Evolutionary conservation across 2,113 vertebrate genomes (phyloP), one percentile per base, ranked within the genome.

Genomic region (Festucalex cinctus): DNA sequence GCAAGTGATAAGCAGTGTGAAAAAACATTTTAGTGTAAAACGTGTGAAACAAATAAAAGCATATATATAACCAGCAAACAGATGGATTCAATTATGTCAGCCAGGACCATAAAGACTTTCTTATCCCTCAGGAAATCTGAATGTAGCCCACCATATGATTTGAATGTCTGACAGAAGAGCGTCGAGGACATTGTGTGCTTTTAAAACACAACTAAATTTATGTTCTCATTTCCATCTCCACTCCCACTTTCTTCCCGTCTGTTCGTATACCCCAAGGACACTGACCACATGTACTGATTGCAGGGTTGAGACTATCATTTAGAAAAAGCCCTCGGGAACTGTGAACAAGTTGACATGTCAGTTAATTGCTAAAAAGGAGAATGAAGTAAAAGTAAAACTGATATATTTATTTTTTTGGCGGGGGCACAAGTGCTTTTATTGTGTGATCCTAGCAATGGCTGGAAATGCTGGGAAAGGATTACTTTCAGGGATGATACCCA

Each of bases 201-300:
- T 28, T 36, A 62, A 76, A 58, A 77, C 46, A 37, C 46, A 63
- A 56, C 48, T 59, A 66, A 83, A 75, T 74, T 73, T 53, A 73
- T 48, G 71, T 72, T 81, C 63, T 68, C 72, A 76, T 68, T 66
- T 63, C 65, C 39, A 54, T 43, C 53, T 70, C 49, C 32, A 53
- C 8, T 65, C 68, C 26, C 12, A 19, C 7, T 71, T 70, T 62
- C 20, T 54, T 66, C 59, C 24, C 19, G 46, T 66, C 44, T 72
- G 53, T 26, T 69, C 46, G 37, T 76, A 71, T 74, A 71, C 49
- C 70, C 79, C 32, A 79, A 76, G 56, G 74, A 78, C 62, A 63
- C 44, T 69, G 73, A 84, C 83, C 85, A 76, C 83, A 90, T 62
- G 22, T 61, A 66, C 58, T 88, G 88, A 91, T 91, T 91, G 83